Evolutionary conservation across 1,140 invertebrate species (phyloP), one percentile per base, ranked within the genome.

Genomic region (Neodiprion lecontei): DNA sequence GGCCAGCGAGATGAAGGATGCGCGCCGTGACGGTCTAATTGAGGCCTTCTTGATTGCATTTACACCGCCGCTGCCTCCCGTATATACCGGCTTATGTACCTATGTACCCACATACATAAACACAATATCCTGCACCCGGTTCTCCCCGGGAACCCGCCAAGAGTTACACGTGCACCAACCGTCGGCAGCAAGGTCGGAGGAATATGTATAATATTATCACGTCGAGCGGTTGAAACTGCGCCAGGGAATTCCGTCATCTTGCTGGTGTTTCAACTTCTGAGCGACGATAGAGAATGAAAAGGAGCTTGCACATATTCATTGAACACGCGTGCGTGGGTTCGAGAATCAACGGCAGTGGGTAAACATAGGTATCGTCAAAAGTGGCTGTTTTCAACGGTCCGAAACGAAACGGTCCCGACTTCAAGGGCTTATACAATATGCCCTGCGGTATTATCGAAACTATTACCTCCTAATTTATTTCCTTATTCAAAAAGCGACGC

Each of bases 21-120:
- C 80, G 82, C 84, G 80, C 79, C 83, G 84, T 85, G 84, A 85
- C 84, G 84, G 84, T 84, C 82, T 85, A 85, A 85, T 85, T 85
- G 84, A 84, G 83, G 84, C 80, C 80, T 84, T 83, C 84, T 85
- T 85, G 84, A 85, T 85, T 85, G 82, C 84, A 85, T 85, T 84
- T 84, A 85, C 84, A 84, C 84, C 84, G 83, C 77, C 78, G 77
- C 79, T 72, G 81, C 84, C 81, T 84, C 80, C 80, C 76, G 81
- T 82, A 82, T 40, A 40, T 40, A 40, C 28, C 28, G 28, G 28
- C 5, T 1, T 61, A 61, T 61, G 8, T 61, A 61, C 53, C 11
- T 61, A 61, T 61, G n/a, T 9, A 61, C n/a, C 11, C n/a, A 61
- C 8, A 61, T 61, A 61, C n/a, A 61, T 9, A 61, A 5, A 61